Evolutionary conservation across 2,113 vertebrate genomes (phyloP).

Genomic region (Leucoraja erinaceus): DNA sequence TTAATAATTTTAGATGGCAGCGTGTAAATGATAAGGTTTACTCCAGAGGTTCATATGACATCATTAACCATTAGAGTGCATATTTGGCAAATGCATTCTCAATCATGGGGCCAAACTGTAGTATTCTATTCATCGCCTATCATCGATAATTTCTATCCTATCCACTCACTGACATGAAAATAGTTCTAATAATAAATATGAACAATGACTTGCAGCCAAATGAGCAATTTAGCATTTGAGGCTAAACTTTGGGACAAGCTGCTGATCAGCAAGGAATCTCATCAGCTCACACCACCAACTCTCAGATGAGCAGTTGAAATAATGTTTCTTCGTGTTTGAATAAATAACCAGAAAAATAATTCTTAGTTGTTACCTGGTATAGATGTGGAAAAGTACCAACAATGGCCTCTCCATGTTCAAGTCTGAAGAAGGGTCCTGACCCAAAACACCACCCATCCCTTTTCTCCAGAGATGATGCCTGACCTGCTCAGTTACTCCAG

Average conservation of each 20-base stretch:
- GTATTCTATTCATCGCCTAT: neutral
- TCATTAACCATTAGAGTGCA: neutral
- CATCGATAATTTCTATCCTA: too few species aligned
- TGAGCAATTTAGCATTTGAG: neutral
- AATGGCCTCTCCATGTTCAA: too few species aligned
- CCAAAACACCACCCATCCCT: too few species aligned
- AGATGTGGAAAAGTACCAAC: neutral
- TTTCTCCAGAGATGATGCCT: too few species aligned
- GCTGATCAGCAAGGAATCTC: neutral
- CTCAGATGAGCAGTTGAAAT: neutral
- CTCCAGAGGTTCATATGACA: constrained; percentile 7
- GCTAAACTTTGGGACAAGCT: neutral
- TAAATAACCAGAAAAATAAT: neutral
- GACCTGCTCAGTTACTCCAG: too few species aligned
- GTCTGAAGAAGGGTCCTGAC: too few species aligned
- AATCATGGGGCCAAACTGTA: constrained; percentile 9
- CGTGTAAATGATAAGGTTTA: neutral
- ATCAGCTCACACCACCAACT: neutral
- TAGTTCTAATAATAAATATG: neutral
- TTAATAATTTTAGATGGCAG: neutral
- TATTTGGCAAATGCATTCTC: neutral
- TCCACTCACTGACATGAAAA: constrained; percentile 18
- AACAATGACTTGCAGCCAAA: constrained; percentile 1
- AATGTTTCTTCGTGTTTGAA: neutral
- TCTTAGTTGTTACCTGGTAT: neutral